Conservation (phyloP, 2,797 vertebrate genomes). For the Podarcis lilfordi region DNA sequence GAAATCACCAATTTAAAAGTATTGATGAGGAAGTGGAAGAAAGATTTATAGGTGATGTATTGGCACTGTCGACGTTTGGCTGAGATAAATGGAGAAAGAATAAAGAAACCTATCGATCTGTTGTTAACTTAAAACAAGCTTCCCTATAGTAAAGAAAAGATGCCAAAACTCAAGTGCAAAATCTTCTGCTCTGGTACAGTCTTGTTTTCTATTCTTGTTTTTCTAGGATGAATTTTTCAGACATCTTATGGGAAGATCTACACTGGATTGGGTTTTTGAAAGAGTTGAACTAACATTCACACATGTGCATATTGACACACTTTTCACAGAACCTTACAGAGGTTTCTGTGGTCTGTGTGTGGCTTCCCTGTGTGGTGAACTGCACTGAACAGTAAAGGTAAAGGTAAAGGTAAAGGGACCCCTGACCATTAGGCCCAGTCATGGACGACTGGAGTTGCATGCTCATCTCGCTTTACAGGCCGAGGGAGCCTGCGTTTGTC, state of each 20-base stretch:
- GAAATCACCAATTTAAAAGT: constrained; percentile 44
- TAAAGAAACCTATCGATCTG: constrained; percentile 30
- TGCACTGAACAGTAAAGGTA: too few relatives aligned
- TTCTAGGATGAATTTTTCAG: background rate
- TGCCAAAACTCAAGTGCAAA: background rate
- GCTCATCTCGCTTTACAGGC: too few relatives aligned
- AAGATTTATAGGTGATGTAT: constrained; percentile 30
- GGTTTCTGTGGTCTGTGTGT: background rate
- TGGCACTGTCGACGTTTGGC: background rate
- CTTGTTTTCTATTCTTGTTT: background rate
- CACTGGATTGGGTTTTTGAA: background rate
- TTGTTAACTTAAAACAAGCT: constrained; percentile 21
- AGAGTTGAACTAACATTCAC: background rate
- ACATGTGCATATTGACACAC: background rate
- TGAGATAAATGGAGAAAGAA: constrained; percentile 42
- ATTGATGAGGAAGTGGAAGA: constrained; percentile 29
- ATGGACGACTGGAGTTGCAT: too few relatives aligned
- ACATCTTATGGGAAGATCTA: background rate
- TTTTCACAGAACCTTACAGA: background rate
- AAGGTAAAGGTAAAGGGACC: too few relatives aligned
- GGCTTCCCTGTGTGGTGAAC: too few relatives aligned
- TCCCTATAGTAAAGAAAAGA: constrained; percentile 18
- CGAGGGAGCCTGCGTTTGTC: too few relatives aligned
- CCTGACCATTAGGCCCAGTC: too few relatives aligned
- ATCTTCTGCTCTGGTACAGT: background rate